Percentiles rank a stretch among this genome's conserved stretches.
Evolutionary conservation across 2,888 invertebrate species (phyloP).

Genomic region (Germaria angustata): DNA sequence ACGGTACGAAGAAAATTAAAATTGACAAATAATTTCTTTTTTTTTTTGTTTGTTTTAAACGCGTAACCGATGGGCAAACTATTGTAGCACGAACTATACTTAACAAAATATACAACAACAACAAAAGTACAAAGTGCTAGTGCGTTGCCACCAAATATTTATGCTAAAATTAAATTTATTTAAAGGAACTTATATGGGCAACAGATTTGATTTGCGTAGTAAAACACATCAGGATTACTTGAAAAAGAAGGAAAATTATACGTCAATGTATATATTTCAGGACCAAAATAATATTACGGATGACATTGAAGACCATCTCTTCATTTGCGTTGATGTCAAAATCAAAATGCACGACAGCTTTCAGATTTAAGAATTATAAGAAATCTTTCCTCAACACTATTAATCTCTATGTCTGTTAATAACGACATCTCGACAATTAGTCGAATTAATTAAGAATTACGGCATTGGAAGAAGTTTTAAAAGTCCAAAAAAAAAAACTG

Average conservation of each 20-base stretch:
- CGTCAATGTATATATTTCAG: too few species aligned
- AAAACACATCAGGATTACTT: not conserved
- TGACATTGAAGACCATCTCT: too few species aligned
- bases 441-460: too few species aligned
- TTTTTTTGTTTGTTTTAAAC: slow-evolving; percentile 30
- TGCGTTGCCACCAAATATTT: slow-evolving; percentile 19
- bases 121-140: not conserved
- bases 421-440: too few species aligned
- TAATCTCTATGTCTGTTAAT: too few species aligned
- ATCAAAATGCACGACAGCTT: too few species aligned
- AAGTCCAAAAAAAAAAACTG: too few species aligned
- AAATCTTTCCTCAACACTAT: too few species aligned
- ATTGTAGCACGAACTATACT: slow-evolving; percentile 26
- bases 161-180: not conserved
- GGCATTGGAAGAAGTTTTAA: too few species aligned
- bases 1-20: slow-evolving; percentile 17
- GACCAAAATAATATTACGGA: too few species aligned
- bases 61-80: slow-evolving; percentile 33
- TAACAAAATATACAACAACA: slow-evolving; percentile 10
- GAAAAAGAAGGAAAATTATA: not conserved
- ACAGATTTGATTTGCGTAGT: not conserved
- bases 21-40: slow-evolving; percentile 3
- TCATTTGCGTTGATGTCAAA: too few species aligned
- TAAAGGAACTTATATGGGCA: not conserved
- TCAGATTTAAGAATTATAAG: too few species aligned